Percentiles rank a stretch among this genome's conserved stretches.
These are phyloP conservation scores for Smittia aterrima DNA, from an alignment of 2,888 invertebrate species.

Conservation along the genomic window DNA sequence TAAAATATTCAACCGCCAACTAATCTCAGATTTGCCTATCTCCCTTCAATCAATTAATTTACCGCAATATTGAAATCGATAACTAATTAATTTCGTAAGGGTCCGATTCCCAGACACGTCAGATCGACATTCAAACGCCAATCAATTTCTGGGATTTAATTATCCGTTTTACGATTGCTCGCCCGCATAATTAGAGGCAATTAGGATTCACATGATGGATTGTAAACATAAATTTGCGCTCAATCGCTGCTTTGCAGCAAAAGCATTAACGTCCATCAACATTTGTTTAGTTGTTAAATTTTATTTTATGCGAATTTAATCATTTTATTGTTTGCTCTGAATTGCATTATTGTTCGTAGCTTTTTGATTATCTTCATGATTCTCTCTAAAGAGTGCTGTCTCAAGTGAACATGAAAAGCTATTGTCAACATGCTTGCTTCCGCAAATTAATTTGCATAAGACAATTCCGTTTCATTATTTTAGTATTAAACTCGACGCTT, in stretches of 20 bases:
- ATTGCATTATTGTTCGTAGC: neutral
- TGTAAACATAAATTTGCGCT: neutral
- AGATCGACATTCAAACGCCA: constrained; percentile 8
- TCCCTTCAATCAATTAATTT: neutral
- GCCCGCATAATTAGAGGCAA: neutral
- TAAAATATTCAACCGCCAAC: no score
- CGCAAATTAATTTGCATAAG: constrained; percentile 6
- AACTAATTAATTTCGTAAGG: neutral
- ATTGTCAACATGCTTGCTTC: neutral
- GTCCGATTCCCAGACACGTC: neutral
- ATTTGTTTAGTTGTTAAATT: neutral
- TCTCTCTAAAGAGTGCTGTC: neutral
- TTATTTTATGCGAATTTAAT: neutral
- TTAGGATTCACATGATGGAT: neutral
- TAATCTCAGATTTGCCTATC: neutral
- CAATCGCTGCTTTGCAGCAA: neutral
- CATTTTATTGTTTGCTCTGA: neutral
- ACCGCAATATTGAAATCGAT: neutral
- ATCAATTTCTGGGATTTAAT: constrained; percentile 2
- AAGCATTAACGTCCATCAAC: neutral
- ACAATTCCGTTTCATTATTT: constrained; percentile 5
- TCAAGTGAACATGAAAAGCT: constrained; percentile 7
- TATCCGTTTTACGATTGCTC: constrained; percentile 7
- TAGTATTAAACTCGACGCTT: neutral
- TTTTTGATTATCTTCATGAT: neutral